A percentile compares a stretch with the other conserved stretches of the same genome.
Conservation (phyloP, 1,140 invertebrate species). For the Drosophila erecta region DNA sequence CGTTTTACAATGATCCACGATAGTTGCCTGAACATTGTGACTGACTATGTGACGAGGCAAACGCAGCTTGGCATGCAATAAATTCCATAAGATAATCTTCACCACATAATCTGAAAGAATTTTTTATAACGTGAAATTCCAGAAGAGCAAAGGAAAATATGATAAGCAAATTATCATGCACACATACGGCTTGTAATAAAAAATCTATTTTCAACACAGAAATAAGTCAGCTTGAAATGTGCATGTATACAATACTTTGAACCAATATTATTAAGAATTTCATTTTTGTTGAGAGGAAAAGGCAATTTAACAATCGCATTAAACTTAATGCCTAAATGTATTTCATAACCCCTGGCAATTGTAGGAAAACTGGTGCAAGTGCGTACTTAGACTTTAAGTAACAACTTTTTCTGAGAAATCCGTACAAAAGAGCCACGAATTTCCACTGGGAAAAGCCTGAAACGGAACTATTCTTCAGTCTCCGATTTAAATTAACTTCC, state of each 20-base stretch:
- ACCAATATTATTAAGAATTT: no score
- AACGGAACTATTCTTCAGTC: not conserved
- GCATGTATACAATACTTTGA: no score
- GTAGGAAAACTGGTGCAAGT: not conserved
- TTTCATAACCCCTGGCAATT: no score
- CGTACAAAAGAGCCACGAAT: not conserved
- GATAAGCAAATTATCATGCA: not conserved
- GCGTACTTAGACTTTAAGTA: not conserved
- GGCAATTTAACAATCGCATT: no score
- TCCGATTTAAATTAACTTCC: slow-evolving; percentile 14
- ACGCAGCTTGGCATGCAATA: not conserved
- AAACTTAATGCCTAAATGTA: no score
- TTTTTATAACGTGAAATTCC: not conserved
- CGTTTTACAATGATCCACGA: not conserved
- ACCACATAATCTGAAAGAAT: not conserved
- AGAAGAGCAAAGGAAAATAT: no score
- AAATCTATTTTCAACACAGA: no score
- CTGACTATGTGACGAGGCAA: slow-evolving; percentile 2
- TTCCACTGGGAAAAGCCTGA: not conserved
- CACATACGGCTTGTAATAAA: no score
- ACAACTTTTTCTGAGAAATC: slow-evolving; percentile 3
- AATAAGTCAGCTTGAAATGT: no score
- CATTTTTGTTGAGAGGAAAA: no score
- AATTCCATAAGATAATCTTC: slow-evolving; percentile 5
- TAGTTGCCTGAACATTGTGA: slow-evolving; percentile 5